Conservation (phyloP, 2,797 vertebrate genomes). For the Coranthus polyacanthus region DNA sequence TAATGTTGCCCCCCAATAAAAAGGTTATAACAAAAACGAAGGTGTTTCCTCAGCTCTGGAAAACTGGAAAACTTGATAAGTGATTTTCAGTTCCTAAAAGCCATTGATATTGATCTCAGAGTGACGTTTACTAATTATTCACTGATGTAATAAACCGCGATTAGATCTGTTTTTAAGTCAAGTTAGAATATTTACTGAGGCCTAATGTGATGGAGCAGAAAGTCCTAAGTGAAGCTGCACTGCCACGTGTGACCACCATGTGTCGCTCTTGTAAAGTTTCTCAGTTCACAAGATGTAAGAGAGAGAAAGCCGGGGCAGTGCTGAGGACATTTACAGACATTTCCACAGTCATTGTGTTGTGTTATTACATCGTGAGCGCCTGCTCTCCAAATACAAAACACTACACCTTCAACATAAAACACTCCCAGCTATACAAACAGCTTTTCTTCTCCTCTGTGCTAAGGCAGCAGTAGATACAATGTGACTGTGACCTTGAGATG, state of each 20-base stretch:
- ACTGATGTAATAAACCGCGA: no score
- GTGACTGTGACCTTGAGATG: slow-evolving; percentile 64
- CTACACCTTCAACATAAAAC: slow-evolving; percentile 2
- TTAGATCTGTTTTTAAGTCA: no score
- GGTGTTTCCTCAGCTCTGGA: not conserved
- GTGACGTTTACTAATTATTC: not conserved
- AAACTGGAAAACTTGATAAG: no score
- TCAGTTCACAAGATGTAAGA: not conserved
- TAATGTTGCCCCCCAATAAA: slow-evolving; percentile 68
- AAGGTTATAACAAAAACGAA: slow-evolving; percentile 32
- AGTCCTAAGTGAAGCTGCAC: slow-evolving; percentile 13
- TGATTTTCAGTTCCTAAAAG: no score
- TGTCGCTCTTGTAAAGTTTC: slow-evolving; percentile 60
- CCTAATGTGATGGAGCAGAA: no score
- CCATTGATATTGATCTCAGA: no score
- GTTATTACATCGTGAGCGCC: not conserved
- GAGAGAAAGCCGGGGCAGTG: slow-evolving; percentile 6
- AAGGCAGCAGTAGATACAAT: slow-evolving; percentile 38
- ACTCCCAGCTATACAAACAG: not conserved
- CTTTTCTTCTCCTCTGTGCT: slow-evolving; percentile 8
- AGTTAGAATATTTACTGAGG: no score
- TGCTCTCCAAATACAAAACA: slow-evolving; percentile 2
- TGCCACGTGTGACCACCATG: slow-evolving; percentile 54
- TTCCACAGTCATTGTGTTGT: not conserved
- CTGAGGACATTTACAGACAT: slow-evolving; percentile 34